Evolutionary conservation across 1,140 invertebrate genomes (phyloP), one percentile per base, ranked within the genome.

Genomic region (Leptinotarsa defecta): DNA sequence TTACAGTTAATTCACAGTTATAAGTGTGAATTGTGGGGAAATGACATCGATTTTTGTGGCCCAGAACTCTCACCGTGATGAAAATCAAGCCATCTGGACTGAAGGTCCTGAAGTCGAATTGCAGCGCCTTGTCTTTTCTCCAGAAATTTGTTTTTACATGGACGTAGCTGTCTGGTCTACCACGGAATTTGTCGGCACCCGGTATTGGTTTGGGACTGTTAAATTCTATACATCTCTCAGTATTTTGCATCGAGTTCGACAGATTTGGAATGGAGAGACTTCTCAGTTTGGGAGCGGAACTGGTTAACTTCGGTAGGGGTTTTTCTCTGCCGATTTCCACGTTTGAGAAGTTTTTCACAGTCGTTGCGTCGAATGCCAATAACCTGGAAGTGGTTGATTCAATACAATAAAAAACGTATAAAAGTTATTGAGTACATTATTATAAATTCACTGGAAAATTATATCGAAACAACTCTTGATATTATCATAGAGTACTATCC

Each of bases 41-140:
- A 34, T 34, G 1, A 34, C 8, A 34, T 34, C 34, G 6, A 34
- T 34, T 34, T 34, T 43, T 43, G 34, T 43, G 34, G 8, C 34
- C 34, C 34, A 43, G 34, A 43, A 43, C 8, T 43, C 79, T 74
- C 87, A 94, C 92, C 57, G 94, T 89, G 4, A 95, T 86, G 68
- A 95, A 91, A 5, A 98, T 84, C 73, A 96, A 84, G 49, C 95
- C 96, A 82, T 96, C 92, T 0, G 91, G 90, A 85, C 95, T 94
- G 82, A 94, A 96, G 0, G 95, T 97, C 34, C 95, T 87, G 81
- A 97, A 94, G 79, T 94, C 91, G 78, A 97, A 92, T 71, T 93
- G 91, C 48, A 97, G 86, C 6, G 90, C 88, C 80, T 95, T 95
- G 80, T 91, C 90, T 75, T 90, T 90, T 74, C 90, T 89, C 87